Percentiles rank a stretch among this genome's conserved stretches.
These are phyloP conservation scores for Troilus luridus DNA, from an alignment of 2,888 invertebrate species.

Conservation along the genomic window DNA sequence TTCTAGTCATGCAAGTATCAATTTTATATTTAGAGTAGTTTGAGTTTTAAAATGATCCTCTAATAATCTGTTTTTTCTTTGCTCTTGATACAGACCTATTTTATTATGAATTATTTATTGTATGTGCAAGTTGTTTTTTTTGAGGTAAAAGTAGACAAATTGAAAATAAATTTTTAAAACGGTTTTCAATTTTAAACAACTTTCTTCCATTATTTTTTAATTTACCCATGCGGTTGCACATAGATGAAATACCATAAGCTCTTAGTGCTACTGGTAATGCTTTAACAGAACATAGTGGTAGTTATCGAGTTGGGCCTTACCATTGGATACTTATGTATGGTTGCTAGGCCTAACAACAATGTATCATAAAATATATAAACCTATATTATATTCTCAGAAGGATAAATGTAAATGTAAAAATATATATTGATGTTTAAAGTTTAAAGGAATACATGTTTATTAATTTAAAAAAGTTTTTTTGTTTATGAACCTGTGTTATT, in stretches of 20 bases:
- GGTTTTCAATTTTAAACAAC: neutral
- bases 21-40: too few relatives aligned
- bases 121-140: too few relatives aligned
- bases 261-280: conserved; percentile 59
- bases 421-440: conserved; percentile 14
- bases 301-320: conserved; percentile 48
- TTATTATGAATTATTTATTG: too few relatives aligned
- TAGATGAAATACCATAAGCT: neutral
- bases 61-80: too few relatives aligned
- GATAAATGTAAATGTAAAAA: conserved; percentile 15
- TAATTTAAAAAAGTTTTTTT: neutral
- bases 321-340: conserved; percentile 46
- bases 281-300: conserved; percentile 58
- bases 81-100: too few relatives aligned
- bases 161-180: neutral
- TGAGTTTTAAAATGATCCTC: too few relatives aligned
- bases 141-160: too few relatives aligned
- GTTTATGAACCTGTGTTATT: neutral
- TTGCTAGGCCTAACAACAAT: conserved; percentile 17
- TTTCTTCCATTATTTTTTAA: neutral
- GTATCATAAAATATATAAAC: conserved; percentile 45
- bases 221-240: conserved; percentile 12
- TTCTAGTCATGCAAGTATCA: too few relatives aligned
- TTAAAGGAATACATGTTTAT: conserved; percentile 20
- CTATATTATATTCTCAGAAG: neutral